These are phyloP conservation scores for Mythimna impura DNA, from an alignment of 2,888 invertebrate genomes.

Conservation along the genomic window DNA sequence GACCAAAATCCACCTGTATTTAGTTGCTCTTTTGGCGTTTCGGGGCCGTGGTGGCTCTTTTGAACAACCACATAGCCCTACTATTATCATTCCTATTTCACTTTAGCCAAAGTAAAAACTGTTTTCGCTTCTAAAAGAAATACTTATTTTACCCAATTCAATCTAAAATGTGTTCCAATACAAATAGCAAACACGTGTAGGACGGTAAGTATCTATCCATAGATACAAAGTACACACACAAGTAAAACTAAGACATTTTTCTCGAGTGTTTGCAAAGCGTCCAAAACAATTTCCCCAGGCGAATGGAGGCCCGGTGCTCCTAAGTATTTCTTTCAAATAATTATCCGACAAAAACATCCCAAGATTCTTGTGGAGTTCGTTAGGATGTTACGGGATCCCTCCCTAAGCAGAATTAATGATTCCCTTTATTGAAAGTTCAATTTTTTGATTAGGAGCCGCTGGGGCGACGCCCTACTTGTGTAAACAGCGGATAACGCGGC, in stretches of 20 bases:
- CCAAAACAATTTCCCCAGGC: constrained; percentile 78
- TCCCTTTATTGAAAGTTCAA: constrained; percentile 93
- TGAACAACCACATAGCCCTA: no score
- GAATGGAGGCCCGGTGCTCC: constrained; percentile 69
- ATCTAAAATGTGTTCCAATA: constrained; percentile 11
- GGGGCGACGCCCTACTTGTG: constrained; percentile 80
- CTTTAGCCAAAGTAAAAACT: background rate
- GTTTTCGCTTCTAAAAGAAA: background rate
- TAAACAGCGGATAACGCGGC: constrained; percentile 89
- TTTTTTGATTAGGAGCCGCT: constrained; percentile 92
- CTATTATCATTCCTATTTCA: background rate
- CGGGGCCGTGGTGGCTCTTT: no score
- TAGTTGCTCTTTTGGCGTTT: no score
- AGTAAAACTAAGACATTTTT: constrained; percentile 51
- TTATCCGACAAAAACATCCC: constrained; percentile 88
- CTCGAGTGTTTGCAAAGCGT: constrained; percentile 63
- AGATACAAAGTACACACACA: constrained; percentile 19
- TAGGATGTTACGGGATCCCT: constrained; percentile 79
- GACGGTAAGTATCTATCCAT: background rate
- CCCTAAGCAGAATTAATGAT: constrained; percentile 92
- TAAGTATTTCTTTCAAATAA: constrained; percentile 74
- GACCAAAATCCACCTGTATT: no score
- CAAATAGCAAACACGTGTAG: background rate
- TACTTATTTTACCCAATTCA: background rate
- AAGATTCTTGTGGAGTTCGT: constrained; percentile 87